Evolutionary conservation across 2,888 invertebrate genomes (phyloP), one percentile per base, ranked within the genome.

Genomic region (Carabus problematicus): DNA sequence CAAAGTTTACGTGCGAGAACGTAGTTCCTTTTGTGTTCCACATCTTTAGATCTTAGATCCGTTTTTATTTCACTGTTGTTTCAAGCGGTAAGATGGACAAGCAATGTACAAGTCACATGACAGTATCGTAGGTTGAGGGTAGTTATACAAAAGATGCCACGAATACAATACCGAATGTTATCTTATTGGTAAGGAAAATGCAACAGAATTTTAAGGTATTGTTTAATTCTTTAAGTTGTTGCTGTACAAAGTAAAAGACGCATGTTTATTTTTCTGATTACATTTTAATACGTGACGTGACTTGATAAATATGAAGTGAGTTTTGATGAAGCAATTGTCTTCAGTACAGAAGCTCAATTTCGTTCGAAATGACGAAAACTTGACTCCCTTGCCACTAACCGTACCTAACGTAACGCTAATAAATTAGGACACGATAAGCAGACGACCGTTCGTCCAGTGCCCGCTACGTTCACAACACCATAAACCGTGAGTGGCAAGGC

Each of bases 1-100:
- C 49, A 61, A 49, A 29, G 19, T 61, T 61, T 61, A 61, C 61
- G 61, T 45, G 61, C 61, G 45, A 47, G 19, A 12, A 16, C 8
- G 16, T 29, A 9, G 60, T 45, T 29, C 49, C 49, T 61, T 3
- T 61, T 49, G 47, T 61, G 39, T 29, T 45, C 45, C 9, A 61
- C 19, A 61, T 61, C 61, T 61, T 49, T 29, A 61, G 47, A 49
- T 61, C 49, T 60, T 19, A 12, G 29, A 61, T 45, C 14, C 19
- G 43, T 29, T 42, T 19, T 61, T 61, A 49, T 61, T 49, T 12
- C 49, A 16, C 39, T 29, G 29, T 29, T 29, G 29, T 29, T 29
- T 29, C 29, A 29, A 29, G 29, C 29, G 29, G 29, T 6, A 3
- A 29, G 29, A 29, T 29, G 29, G 29, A n/a, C 39, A 47, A 6